phyloP scores from a whole-genome alignment of 2,888 invertebrate species.

The Trachelus troglodyta region DNA sequence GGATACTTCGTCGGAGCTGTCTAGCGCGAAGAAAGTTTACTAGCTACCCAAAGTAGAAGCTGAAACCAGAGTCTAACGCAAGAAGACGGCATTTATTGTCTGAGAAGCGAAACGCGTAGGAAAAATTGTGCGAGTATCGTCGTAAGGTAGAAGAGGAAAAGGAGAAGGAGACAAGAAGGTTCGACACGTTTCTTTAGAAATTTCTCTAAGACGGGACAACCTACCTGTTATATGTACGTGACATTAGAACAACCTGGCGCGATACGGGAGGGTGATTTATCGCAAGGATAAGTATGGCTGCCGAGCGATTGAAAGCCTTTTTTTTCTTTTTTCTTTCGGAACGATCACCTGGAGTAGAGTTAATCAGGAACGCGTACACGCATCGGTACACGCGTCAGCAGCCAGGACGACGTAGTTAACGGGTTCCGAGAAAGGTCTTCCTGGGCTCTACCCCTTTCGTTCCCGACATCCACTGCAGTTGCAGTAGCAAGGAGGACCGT shows the following conservation, averaged over 20 bases:
- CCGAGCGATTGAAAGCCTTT: background rate
- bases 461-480: slow-evolving; percentile 31
- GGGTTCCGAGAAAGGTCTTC: slow-evolving; percentile 47
- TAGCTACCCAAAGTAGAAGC: background rate
- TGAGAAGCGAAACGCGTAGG: slow-evolving; percentile 11
- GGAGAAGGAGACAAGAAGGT: background rate
- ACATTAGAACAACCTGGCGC: background rate
- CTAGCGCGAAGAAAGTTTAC: background rate
- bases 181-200: background rate
- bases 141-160: background rate
- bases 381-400: slow-evolving; percentile 40
- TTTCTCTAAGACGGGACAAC: background rate
- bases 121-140: background rate
- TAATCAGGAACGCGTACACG: slow-evolving; percentile 26
- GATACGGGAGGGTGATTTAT: background rate
- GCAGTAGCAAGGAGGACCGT: slow-evolving; percentile 22
- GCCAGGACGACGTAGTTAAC: slow-evolving; percentile 40
- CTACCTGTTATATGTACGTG: background rate
- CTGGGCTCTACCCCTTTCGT: slow-evolving; percentile 20
- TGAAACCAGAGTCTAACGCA: slow-evolving; percentile 13
- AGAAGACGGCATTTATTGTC: slow-evolving; percentile 9
- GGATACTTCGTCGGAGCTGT: background rate
- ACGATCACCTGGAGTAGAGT: slow-evolving; percentile 5
- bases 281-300: background rate
- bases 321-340: background rate